A percentile compares a stretch with the other conserved stretches of the same genome.
These are phyloP conservation scores for Capromys pilorides DNA, from an alignment of 2,797 vertebrate genomes.

Conservation along the genomic window DNA sequence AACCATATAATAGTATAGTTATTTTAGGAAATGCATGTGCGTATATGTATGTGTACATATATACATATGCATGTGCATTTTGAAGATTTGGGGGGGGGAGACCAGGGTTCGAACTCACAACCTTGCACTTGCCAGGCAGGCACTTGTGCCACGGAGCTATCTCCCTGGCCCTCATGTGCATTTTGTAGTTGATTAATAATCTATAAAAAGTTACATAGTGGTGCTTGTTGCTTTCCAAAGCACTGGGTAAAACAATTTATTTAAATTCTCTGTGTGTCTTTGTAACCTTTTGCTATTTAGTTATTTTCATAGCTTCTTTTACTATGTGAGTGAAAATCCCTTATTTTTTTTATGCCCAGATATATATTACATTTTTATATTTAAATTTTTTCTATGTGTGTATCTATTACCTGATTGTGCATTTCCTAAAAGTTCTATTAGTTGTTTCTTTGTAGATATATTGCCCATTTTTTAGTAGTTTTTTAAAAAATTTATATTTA, in stretches of 20 bases:
- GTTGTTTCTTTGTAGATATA: background rate
- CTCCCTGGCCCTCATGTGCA: no score
- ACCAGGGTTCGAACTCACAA: no score
- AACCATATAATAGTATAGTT: background rate
- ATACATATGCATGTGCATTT: background rate
- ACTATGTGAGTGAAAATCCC: background rate
- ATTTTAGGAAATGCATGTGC: background rate
- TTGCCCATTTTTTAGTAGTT: background rate
- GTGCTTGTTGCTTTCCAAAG: slow-evolving; percentile 45
- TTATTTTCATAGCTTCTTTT: slow-evolving; percentile 50
- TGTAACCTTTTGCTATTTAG: slow-evolving; percentile 39
- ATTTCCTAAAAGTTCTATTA: slow-evolving; percentile 55
- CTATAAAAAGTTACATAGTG: background rate
- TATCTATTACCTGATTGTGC: background rate
- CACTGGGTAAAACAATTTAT: slow-evolving; percentile 18
- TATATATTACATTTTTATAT: slow-evolving; percentile 33
- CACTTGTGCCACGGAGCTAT: no score
- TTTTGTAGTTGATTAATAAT: slow-evolving; percentile 56
- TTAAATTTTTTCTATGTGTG: background rate
- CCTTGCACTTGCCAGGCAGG: no score
- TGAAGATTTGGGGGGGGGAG: no score
- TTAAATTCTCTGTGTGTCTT: slow-evolving; percentile 13
- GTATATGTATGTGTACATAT: background rate
- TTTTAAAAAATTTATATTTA: no score
- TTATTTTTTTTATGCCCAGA: background rate